Base-by-base conservation (phyloP, 1,140 invertebrate species). In the Drosophila nikananu region DNA sequence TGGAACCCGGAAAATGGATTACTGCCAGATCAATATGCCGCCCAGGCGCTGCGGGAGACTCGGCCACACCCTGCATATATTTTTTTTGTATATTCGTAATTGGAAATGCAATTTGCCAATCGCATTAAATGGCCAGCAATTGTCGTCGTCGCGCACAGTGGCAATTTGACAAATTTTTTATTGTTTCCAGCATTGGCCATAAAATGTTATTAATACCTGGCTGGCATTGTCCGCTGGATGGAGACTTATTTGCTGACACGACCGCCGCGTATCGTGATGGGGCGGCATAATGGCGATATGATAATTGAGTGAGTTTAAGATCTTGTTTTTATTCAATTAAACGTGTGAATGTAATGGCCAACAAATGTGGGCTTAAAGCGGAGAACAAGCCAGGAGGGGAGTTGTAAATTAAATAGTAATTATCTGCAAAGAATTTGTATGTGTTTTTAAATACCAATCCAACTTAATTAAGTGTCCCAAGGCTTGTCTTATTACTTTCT, bases 101-200 rank as follows among this genome's bases (percentile, higher is more conserved):
- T 89, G 64, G 66, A 84, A 89, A 72, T 84, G 81, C 84, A 87
- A 89, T 89, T 89, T 89, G 84, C 86, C 84, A 87, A 68, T 81
- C 68, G 84, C 84, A 84, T 68, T 86, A 71, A 79, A 79, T 82
- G 80, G 83, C 71, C 72, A 71, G 65, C 72, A 80, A 87, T 78
- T 77, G 75, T 48, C 64, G 48, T 27, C 48, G 73, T 57, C 57
- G 77, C 64, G 32, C 59, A 46, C 86, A 59, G 83, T 87, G 83
- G 83, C 84, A 87, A 87, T 78, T 84, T 87, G 83, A 87, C 83
- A 87, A 87, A 87, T 87, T 84, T 87, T 89, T 89, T 75, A 87
- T 87, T 87, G 86, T 84, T 87, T 74, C 62, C 83, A 84, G 76
- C 62, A 67, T 58, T 68, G 81, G 32, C 72, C 77, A 74, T 68